Evolutionary conservation across 1,140 invertebrate genomes (phyloP).

Genomic region (Trichonephila clavata): DNA sequence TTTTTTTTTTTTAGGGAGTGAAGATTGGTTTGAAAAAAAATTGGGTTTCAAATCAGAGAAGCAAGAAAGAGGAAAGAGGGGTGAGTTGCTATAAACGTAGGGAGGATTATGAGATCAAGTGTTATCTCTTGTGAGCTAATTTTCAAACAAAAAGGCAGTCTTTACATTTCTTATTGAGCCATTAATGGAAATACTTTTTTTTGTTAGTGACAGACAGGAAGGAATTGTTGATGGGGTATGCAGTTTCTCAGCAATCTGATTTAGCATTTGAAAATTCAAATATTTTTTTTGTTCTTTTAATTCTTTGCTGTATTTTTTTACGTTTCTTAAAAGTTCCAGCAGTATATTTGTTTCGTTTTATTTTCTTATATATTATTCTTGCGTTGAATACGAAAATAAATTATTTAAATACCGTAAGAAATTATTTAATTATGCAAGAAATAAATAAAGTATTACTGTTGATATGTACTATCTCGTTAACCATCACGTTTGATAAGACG

Average conservation of each 20-base stretch:
- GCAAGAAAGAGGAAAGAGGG: background rate
- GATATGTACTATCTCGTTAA: no score
- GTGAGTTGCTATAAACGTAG: background rate
- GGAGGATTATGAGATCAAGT: slow-evolving; percentile 22
- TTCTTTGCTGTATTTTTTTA: no score
- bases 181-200: background rate
- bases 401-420: no score
- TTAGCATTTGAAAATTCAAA: no score
- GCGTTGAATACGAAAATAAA: no score
- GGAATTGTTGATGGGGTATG: background rate
- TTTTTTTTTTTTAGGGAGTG: background rate
- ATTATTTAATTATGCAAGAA: no score
- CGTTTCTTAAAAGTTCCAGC: no score
- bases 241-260: background rate
- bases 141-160: slow-evolving; percentile 15
- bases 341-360: no score
- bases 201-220: background rate
- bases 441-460: no score
- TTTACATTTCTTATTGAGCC: background rate
- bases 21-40: background rate
- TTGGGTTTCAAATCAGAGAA: background rate
- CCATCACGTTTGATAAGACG: no score
- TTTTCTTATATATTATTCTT: no score
- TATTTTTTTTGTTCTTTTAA: no score
- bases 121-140: slow-evolving; percentile 23